Base-by-base conservation (phyloP, 92 coral and sea anemone genomes). In the Galaxea fascicularis region DNA sequence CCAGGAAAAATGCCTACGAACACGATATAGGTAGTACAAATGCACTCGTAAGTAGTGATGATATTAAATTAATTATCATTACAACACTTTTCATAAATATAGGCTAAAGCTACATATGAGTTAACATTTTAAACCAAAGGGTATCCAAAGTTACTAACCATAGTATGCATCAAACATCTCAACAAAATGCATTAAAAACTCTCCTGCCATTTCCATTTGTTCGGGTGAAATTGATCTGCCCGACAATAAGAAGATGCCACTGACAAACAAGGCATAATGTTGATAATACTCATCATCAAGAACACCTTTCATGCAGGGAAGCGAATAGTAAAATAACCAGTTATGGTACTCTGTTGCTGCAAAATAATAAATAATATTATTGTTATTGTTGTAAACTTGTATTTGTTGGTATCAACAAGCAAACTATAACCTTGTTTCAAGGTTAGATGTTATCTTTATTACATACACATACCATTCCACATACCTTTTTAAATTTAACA, bases 141-240 rank as follows among this genome's bases (percentile, higher is more conserved):
- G 27, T 58, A 68, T 26, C 44, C 56, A 52, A 73, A 44, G 31
- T 31, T 25, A 31, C 89, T 85, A 86, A 58, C 65, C 65, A 58
- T 77, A 86, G 46, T 86, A 78, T 18, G 78, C 89, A 86, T 86
- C 89, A 86, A 65, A 41, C 85, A 86, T 77, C 69, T 86, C 89
- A 51, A 86, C 65, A 58, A 58, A 58, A 27, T 58, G 65, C 65
- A 58, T 58, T 58, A 58, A 58, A 58, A 25, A 58, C 65, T 58
- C 22, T 58, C 65, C 65, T 20, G 65, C 65, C 65, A 58, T 58
- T 58, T 58, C 65, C 65, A 58, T 58, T 58, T 58, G 65, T 58
- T 58, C 29, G 11, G 65, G 65, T 58, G 29, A 77, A 16, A 86
- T 79, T 16, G 84, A 86, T 47, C 79, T 63, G 70, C 59, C 56